phyloP scores from a whole-genome alignment of 1,140 invertebrate genomes.

The Holotrichia oblita region DNA sequence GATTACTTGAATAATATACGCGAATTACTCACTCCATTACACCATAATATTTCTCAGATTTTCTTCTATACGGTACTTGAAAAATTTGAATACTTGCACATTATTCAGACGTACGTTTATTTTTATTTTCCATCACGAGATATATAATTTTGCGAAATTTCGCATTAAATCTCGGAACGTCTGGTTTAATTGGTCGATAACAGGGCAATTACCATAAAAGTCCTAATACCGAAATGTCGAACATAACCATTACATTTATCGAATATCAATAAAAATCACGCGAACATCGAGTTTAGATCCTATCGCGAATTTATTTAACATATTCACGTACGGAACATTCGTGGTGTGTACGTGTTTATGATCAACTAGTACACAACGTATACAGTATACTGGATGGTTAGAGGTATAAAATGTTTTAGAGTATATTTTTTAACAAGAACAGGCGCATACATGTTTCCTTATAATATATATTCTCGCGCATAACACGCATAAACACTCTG shows the following conservation, averaged over 20 bases:
- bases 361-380: background rate
- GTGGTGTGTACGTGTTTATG: constrained; percentile 24
- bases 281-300: constrained; percentile 23
- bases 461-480: constrained; percentile 4
- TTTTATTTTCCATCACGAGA: background rate
- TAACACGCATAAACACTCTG: constrained; percentile 1
- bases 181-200: background rate
- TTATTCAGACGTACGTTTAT: no score
- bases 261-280: constrained; percentile 29
- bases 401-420: constrained; percentile 26
- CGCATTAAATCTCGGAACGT: background rate
- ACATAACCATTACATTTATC: constrained; percentile 31
- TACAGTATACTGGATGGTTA: background rate
- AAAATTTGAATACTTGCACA: no score
- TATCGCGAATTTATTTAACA: constrained; percentile 32
- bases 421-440: background rate
- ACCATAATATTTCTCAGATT: no score
- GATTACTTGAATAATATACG: no score
- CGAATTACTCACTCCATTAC: no score
- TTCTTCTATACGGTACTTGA: no score
- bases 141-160: constrained; percentile 20
- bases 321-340: constrained; percentile 8
- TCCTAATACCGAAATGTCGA: constrained; percentile 29
- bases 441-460: background rate
- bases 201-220: background rate